Conservation (phyloP, 2,797 vertebrate genomes). For the Pipistrellus kuhlii region DNA sequence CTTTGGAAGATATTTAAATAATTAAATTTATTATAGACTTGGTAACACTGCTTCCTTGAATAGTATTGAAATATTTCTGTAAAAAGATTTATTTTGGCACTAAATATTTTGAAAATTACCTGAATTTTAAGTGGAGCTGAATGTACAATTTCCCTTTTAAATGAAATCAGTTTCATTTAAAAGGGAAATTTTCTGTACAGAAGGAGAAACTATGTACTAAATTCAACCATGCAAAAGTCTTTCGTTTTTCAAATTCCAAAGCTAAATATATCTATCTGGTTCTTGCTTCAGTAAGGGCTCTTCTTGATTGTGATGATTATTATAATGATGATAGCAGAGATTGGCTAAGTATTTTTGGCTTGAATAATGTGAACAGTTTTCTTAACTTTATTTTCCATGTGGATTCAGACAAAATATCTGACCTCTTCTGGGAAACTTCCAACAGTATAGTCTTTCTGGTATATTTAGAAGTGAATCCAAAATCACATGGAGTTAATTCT, state of each 20-base stretch:
- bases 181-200: conserved; percentile 9
- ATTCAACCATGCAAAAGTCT: not conserved
- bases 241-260: not conserved
- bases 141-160: conserved; percentile 47
- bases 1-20: not conserved
- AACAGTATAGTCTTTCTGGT: not conserved
- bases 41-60: not conserved
- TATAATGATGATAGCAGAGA: not conserved
- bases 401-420: conserved; percentile 45
- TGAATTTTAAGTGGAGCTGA: conserved; percentile 38
- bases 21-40: conserved; percentile 51
- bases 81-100: conserved; percentile 39
- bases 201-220: conserved; percentile 17
- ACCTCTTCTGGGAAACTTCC: conserved; percentile 27
- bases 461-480: conserved; percentile 1
- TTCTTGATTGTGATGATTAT: conserved; percentile 26
- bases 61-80: conserved; percentile 31
- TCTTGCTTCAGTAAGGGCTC: conserved; percentile 45
- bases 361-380: not conserved
- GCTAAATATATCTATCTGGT: conserved; percentile 11
- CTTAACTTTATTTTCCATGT: conserved; percentile 57
- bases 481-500: not conserved
- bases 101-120: conserved; percentile 65
- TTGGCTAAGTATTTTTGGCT: conserved; percentile 27
- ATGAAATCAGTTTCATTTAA: conserved; percentile 10